Percentiles rank a stretch among this genome's conserved stretches.
Evolutionary conservation across 2,888 invertebrate genomes (phyloP).

Genomic region (Ectemnius continuus): DNA sequence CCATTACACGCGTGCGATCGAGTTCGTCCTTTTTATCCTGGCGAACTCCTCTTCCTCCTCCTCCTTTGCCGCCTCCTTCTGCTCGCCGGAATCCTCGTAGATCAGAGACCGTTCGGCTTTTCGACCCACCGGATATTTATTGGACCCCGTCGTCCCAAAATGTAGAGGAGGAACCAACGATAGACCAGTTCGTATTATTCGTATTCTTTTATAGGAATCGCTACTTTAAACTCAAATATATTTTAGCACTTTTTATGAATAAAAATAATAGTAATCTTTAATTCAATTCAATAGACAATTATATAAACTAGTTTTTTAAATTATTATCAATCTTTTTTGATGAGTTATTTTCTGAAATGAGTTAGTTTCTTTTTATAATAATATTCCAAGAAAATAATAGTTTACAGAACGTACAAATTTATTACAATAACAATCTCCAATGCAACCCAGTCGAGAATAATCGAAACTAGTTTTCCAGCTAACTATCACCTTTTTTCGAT

Average conservation of each 20-base stretch:
- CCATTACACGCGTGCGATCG: conserved; percentile 66
- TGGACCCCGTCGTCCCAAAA: conserved; percentile 36
- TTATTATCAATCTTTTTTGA: no score
- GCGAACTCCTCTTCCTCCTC: conserved; percentile 7
- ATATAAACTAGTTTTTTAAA: no score
- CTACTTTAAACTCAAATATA: background rate
- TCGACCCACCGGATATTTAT: conserved; percentile 69
- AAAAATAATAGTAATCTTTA: no score
- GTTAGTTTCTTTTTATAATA: no score
- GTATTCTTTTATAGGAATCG: background rate
- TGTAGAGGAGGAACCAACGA: background rate
- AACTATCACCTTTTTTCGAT: no score
- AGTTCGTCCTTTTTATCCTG: conserved; percentile 22
- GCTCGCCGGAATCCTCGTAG: conserved; percentile 61
- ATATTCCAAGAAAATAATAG: no score
- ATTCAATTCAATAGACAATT: no score
- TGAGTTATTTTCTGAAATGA: no score
- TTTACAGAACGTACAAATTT: no score
- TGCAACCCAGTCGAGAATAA: no score
- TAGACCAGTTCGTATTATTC: background rate
- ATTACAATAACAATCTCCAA: no score
- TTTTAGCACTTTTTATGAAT: background rate
- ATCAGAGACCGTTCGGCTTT: conserved; percentile 64
- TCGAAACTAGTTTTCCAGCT: no score
- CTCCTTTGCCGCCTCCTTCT: conserved; percentile 11